These are phyloP conservation scores for Acanthaster planci DNA, from an alignment of 35 echinoderm and acorn worm genomes.

Conservation along the genomic window DNA sequence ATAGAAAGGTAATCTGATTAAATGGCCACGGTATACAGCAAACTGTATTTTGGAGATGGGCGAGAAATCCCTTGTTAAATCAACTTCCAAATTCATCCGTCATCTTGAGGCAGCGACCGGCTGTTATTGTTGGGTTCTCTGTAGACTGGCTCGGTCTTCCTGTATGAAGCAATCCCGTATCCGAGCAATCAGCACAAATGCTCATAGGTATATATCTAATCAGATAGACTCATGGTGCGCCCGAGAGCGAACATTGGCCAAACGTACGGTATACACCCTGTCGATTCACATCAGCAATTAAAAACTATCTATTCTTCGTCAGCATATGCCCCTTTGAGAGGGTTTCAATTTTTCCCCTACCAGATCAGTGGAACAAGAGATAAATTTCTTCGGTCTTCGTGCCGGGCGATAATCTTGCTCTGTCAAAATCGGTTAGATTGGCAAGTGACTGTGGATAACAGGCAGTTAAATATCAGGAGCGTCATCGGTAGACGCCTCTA, in stretches of 20 bases:
- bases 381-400: background rate
- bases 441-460: no score
- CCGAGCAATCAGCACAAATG: background rate
- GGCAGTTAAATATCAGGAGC: no score
- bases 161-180: background rate
- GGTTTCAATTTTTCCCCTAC: background rate
- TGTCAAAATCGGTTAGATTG: background rate
- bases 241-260: background rate
- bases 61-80: background rate
- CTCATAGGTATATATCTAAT: slow-evolving; percentile 3
- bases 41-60: background rate
- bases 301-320: background rate
- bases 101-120: background rate
- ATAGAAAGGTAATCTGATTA: no score
- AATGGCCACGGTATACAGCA: no score
- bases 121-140: background rate
- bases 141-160: background rate
- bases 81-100: background rate
- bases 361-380: background rate
- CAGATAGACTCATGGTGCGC: background rate
- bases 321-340: background rate
- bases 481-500: no score
- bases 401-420: background rate
- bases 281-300: background rate
- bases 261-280: background rate